Percentiles rank a stretch among this genome's conserved stretches.
These are phyloP conservation scores for Aplochiton taeniatus DNA, from an alignment of 2,797 vertebrate species.

Conservation along the genomic window DNA sequence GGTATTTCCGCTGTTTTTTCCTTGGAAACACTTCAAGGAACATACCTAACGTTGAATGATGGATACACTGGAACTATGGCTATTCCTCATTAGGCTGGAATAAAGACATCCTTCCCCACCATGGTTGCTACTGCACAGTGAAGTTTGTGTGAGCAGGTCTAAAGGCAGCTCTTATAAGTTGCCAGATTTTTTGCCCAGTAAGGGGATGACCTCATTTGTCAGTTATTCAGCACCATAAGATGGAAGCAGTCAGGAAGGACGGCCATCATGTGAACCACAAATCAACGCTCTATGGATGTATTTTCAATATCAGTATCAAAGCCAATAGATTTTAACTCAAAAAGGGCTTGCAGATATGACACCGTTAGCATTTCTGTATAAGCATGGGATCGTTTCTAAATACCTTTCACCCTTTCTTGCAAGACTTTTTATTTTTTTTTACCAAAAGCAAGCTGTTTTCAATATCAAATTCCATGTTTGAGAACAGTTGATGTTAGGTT, in stretches of 20 bases:
- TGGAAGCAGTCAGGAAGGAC: constrained; percentile 4
- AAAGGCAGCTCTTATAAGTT: neutral
- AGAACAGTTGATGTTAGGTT: neutral
- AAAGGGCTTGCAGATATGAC: neutral
- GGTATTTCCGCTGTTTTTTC: constrained; percentile 3
- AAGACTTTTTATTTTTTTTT: too few species aligned
- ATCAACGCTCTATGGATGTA: constrained; percentile 6
- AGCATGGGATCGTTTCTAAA: neutral
- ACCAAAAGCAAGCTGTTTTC: too few species aligned
- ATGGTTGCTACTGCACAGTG: too few species aligned
- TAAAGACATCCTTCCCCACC: too few species aligned
- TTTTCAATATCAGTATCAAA: neutral
- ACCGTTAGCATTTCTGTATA: neutral
- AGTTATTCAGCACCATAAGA: constrained; percentile 19
- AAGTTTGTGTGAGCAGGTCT: neutral
- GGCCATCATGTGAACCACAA: constrained; percentile 11
- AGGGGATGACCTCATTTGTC: constrained; percentile 25
- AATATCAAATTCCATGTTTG: neutral
- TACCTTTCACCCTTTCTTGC: neutral
- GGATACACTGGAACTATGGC: too few species aligned
- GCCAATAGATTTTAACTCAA: neutral
- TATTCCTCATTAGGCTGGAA: too few species aligned
- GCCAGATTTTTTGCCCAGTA: neutral
- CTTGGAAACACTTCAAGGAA: neutral
- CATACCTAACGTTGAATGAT: too few species aligned